A percentile compares a stretch with the other conserved stretches of the same genome.
Evolutionary conservation across 2,113 vertebrate genomes (phyloP).

Genomic region (Plestiodon gilberti): DNA sequence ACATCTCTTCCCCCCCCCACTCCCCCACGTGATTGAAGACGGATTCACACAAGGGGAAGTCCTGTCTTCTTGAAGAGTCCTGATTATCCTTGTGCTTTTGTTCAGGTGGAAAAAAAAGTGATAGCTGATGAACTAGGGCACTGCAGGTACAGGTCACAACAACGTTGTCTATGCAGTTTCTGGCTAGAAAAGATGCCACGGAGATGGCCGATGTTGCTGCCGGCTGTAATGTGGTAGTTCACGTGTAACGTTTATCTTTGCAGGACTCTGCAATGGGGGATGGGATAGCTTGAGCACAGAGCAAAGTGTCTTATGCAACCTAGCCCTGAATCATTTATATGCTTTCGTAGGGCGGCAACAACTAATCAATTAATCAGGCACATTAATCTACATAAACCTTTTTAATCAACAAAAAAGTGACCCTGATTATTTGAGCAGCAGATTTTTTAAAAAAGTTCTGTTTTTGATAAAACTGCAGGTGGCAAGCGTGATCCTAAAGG

Average conservation of each 20-base stretch:
- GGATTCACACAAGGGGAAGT: background rate
- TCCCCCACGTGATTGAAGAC: background rate
- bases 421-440: too few relatives aligned
- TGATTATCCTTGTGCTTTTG: background rate
- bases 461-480: too few relatives aligned
- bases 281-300: background rate
- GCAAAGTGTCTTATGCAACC: background rate
- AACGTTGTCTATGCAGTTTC: background rate
- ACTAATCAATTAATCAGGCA: too few relatives aligned
- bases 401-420: too few relatives aligned
- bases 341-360: too few relatives aligned
- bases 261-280: too few relatives aligned
- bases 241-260: background rate
- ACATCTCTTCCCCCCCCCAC: background rate
- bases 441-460: too few relatives aligned
- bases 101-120: background rate
- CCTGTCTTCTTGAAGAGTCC: background rate
- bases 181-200: background rate
- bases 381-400: too few relatives aligned
- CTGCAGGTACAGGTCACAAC: background rate
- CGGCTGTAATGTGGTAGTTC: background rate
- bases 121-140: background rate
- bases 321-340: background rate
- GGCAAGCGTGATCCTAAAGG: too few relatives aligned
- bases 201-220: background rate